These are phyloP conservation scores for Silurus meridionalis DNA, from an alignment of 2,113 vertebrate species.

Conservation along the genomic window DNA sequence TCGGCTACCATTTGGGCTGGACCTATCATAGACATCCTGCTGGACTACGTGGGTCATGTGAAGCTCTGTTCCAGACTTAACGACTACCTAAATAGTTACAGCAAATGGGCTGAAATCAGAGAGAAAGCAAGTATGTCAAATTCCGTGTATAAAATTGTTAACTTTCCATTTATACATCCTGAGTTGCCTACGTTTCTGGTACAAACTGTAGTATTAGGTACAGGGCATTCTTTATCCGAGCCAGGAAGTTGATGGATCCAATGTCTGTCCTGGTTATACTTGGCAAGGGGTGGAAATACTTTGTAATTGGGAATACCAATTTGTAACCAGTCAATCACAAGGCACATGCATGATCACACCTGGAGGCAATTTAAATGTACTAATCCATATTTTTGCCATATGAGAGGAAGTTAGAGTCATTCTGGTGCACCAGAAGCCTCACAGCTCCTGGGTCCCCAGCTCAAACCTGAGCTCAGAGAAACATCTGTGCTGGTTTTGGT, in stretches of 20 bases:
- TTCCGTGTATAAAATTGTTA: neutral
- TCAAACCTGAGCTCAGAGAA: too few species aligned
- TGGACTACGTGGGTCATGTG: constrained; percentile 93
- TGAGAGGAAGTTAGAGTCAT: neutral
- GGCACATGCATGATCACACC: too few species aligned
- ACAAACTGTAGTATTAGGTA: neutral
- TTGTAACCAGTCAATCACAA: neutral
- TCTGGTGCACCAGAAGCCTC: too few species aligned
- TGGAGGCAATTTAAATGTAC: too few species aligned
- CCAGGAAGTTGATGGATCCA: neutral
- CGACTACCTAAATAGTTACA: constrained; percentile 88
- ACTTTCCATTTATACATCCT: neutral
- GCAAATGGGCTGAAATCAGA: constrained; percentile 85
- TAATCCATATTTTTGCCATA: neutral
- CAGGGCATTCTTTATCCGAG: neutral
- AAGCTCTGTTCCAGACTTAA: constrained; percentile 85
- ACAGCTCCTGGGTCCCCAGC: too few species aligned
- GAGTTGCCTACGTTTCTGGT: neutral
- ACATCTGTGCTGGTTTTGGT: too few species aligned
- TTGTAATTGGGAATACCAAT: neutral
- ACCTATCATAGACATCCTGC: constrained; percentile 87
- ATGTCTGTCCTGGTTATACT: neutral
- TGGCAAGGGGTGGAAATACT: neutral
- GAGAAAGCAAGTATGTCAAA: constrained; percentile 82
- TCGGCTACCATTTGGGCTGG: constrained; percentile 83